Percentiles rank a stretch among this genome's conserved stretches.
These are phyloP conservation scores for Mythimna albipuncta DNA, from an alignment of 2,888 invertebrate species.

Conservation along the genomic window DNA sequence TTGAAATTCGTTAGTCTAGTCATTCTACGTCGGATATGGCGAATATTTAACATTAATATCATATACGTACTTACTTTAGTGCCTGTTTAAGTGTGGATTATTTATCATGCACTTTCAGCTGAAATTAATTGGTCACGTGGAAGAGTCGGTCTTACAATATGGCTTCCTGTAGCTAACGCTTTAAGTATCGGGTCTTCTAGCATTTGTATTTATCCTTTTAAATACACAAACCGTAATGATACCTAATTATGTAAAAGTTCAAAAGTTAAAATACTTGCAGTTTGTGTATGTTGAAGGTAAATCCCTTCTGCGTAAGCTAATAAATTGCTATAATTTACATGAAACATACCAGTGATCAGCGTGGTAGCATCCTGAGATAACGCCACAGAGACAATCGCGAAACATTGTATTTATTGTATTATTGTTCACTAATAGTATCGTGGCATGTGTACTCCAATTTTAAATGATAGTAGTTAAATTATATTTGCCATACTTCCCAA, in stretches of 20 bases:
- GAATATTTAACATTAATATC: slow-evolving; percentile 52
- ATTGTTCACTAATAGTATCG: slow-evolving; percentile 25
- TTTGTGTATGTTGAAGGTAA: slow-evolving; percentile 43
- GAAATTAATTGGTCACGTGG: slow-evolving; percentile 1
- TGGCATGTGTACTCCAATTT: slow-evolving; percentile 44
- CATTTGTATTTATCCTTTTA: neutral
- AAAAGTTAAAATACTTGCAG: slow-evolving; percentile 6
- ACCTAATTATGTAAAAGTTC: too few species aligned
- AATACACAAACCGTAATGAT: neutral
- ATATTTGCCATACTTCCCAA: slow-evolving; percentile 36
- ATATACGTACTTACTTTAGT: slow-evolving; percentile 54
- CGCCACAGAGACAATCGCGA: slow-evolving; percentile 14
- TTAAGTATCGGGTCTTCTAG: slow-evolving; percentile 6
- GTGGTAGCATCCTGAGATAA: slow-evolving; percentile 2
- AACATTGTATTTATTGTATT: slow-evolving; percentile 40
- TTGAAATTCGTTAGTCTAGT: slow-evolving; percentile 64
- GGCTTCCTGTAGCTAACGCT: slow-evolving; percentile 7
- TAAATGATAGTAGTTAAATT: slow-evolving; percentile 37
- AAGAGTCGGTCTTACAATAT: neutral
- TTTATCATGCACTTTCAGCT: slow-evolving; percentile 25
- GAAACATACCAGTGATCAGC: slow-evolving; percentile 40
- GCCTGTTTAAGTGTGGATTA: slow-evolving; percentile 23
- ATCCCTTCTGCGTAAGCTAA: slow-evolving; percentile 28
- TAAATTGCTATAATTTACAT: slow-evolving; percentile 65
- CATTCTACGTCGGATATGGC: slow-evolving; percentile 55